These are phyloP conservation scores for Steromphala cineraria DNA, from an alignment of 2,888 invertebrate species.

Conservation along the genomic window DNA sequence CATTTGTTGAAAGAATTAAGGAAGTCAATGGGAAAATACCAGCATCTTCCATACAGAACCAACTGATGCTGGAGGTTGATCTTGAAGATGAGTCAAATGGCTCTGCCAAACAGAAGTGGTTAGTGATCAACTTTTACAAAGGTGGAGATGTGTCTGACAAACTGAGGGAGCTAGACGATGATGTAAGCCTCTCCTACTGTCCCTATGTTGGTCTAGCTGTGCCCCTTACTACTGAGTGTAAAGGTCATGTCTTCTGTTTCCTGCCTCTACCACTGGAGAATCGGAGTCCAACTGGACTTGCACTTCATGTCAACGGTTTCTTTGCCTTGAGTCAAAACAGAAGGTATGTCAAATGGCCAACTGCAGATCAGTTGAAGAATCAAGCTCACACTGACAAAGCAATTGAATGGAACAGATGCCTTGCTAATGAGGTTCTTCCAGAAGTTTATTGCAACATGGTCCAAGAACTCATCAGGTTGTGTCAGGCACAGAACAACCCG, in stretches of 20 bases:
- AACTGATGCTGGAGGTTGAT: not conserved
- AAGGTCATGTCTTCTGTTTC: constrained; percentile 70
- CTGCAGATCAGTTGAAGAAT: constrained; percentile 44
- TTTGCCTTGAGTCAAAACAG: constrained; percentile 69
- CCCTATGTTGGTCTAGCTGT: constrained; percentile 62
- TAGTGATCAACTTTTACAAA: constrained; percentile 45
- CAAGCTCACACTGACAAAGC: constrained; percentile 49
- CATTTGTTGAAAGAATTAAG: not conserved
- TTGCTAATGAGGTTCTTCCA: constrained; percentile 63
- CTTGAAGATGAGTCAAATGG: not conserved
- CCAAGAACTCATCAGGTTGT: constrained; percentile 32
- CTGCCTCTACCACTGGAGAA: constrained; percentile 67
- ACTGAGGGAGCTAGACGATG: constrained; percentile 29
- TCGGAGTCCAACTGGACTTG: constrained; percentile 65
- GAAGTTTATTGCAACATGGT: constrained; percentile 48
- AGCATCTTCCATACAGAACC: not conserved
- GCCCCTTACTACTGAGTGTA: constrained; percentile 31
- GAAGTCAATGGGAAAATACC: constrained; percentile 19
- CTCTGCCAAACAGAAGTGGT: constrained; percentile 31
- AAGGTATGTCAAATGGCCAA: constrained; percentile 69
- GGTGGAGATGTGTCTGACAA: constrained; percentile 39
- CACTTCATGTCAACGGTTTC: constrained; percentile 70
- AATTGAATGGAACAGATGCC: constrained; percentile 65
- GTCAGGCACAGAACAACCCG: constrained; percentile 12
- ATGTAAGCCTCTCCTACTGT: constrained; percentile 41